Evolutionary conservation across 1,140 invertebrate species (phyloP).

Genomic region (Drosophila lini): DNA sequence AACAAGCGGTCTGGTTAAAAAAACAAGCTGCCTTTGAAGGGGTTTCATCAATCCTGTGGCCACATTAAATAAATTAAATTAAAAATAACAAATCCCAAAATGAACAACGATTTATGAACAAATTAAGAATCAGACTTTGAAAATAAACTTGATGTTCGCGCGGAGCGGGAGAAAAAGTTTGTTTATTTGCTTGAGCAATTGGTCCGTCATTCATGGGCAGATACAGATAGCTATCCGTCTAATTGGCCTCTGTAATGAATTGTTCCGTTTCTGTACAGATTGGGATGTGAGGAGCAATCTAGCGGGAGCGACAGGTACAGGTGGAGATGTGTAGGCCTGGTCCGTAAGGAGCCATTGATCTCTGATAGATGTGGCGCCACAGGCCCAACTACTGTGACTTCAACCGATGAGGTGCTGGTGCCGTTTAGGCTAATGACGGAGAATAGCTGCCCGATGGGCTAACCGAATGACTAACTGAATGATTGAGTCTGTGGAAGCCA

Average conservation of each 20-base stretch:
- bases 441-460: constrained; percentile 26
- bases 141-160: constrained; percentile 57
- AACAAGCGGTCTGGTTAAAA: constrained; percentile 22
- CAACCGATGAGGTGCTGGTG: constrained; percentile 50
- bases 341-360: constrained; percentile 30
- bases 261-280: constrained; percentile 49
- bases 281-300: constrained; percentile 1
- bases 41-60: constrained; percentile 70
- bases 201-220: constrained; percentile 66
- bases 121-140: constrained; percentile 69
- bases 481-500: constrained; percentile 49
- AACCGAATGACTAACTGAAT: constrained; percentile 42
- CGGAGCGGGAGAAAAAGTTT: constrained; percentile 49
- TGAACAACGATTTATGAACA: constrained; percentile 79
- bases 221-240: constrained; percentile 62
- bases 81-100: constrained; percentile 67
- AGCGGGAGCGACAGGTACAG: constrained; percentile 6
- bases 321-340: constrained; percentile 3
- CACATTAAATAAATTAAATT: constrained; percentile 74
- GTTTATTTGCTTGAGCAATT: constrained; percentile 82
- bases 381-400: constrained; percentile 53
- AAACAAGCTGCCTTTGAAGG: constrained; percentile 49
- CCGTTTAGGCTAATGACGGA: constrained; percentile 67
- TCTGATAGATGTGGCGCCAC: constrained; percentile 71
- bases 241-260: constrained; percentile 69